phyloP scores from a whole-genome alignment of 2,797 vertebrate species.

The Cyclopterus lumpus region DNA sequence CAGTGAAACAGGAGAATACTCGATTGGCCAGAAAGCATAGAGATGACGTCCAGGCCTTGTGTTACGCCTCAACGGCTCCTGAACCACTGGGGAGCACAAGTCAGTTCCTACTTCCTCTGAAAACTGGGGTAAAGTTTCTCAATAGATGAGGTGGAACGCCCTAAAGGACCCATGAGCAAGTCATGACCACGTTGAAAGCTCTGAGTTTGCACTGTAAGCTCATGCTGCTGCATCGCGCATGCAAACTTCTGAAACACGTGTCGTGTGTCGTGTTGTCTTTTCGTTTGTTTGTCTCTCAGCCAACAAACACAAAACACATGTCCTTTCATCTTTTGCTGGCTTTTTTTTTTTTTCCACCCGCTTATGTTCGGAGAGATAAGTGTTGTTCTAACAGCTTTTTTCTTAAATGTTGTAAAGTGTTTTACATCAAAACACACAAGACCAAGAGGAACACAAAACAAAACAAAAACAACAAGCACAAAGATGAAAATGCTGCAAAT shows the following conservation, averaged over 20 bases:
- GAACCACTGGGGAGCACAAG: background rate
- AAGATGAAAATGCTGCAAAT: constrained; percentile 42
- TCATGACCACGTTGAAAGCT: background rate
- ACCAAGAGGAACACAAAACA: constrained; percentile 17
- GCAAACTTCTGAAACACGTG: background rate
- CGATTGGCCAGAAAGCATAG: background rate
- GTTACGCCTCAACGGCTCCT: background rate
- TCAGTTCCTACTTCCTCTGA: background rate
- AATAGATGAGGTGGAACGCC: too few species aligned
- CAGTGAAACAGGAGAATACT: background rate
- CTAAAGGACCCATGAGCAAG: background rate
- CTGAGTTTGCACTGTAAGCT: background rate
- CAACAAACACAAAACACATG: constrained; percentile 21
- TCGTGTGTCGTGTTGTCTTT: background rate
- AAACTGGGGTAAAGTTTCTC: background rate
- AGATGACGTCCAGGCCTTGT: background rate
- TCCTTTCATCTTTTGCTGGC: constrained; percentile 5
- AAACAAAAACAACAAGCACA: constrained; percentile 16
- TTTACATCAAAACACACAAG: constrained; percentile 27
- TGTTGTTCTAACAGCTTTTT: constrained; percentile 1
- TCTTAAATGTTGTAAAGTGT: background rate
- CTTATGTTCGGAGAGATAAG: constrained; percentile 26
- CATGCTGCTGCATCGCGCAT: too few species aligned
- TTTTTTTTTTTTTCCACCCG: constrained; percentile 1
- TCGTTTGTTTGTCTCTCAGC: constrained; percentile 31